Conservation (phyloP, 1,140 invertebrate species). For the Eubasilissa regina region DNA sequence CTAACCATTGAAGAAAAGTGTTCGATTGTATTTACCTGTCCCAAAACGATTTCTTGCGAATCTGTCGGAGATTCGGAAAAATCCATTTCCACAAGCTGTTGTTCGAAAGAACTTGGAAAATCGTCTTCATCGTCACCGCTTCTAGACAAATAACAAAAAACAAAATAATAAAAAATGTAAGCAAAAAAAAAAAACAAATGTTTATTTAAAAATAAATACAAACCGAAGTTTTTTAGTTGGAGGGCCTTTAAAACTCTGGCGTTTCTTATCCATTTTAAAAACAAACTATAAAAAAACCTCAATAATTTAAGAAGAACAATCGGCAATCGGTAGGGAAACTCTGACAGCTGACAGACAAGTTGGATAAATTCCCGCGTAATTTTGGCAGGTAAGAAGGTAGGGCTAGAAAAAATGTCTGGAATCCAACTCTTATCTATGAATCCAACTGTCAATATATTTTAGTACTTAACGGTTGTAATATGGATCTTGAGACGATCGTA, state of each 20-base stretch:
- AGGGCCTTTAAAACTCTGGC: slow-evolving; percentile 52
- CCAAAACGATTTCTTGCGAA: slow-evolving; percentile 70
- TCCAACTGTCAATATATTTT: too few relatives aligned
- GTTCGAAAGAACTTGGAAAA: slow-evolving; percentile 74
- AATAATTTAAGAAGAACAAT: too few relatives aligned
- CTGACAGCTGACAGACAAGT: slow-evolving; percentile 18
- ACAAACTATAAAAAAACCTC: neutral
- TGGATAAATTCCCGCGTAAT: slow-evolving; percentile 25
- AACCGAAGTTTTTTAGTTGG: slow-evolving; percentile 60
- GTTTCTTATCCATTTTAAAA: slow-evolving; percentile 54
- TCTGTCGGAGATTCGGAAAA: slow-evolving; percentile 68
- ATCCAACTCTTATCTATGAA: too few relatives aligned
- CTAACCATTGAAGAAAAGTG: neutral
- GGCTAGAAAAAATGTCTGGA: too few relatives aligned
- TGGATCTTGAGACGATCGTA: too few relatives aligned
- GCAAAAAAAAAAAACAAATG: neutral
- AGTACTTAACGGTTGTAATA: too few relatives aligned
- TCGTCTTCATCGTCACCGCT: slow-evolving; percentile 73
- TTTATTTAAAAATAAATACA: neutral
- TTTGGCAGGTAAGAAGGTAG: neutral
- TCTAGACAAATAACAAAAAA: slow-evolving; percentile 25
- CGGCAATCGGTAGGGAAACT: neutral
- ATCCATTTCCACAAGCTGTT: slow-evolving; percentile 76
- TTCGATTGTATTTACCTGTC: slow-evolving; percentile 61
- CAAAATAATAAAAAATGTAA: neutral